A percentile compares a stretch with the other conserved stretches of the same genome.
These are phyloP conservation scores for Falco naumanni DNA, from an alignment of 2,797 vertebrate genomes.

Conservation along the genomic window DNA sequence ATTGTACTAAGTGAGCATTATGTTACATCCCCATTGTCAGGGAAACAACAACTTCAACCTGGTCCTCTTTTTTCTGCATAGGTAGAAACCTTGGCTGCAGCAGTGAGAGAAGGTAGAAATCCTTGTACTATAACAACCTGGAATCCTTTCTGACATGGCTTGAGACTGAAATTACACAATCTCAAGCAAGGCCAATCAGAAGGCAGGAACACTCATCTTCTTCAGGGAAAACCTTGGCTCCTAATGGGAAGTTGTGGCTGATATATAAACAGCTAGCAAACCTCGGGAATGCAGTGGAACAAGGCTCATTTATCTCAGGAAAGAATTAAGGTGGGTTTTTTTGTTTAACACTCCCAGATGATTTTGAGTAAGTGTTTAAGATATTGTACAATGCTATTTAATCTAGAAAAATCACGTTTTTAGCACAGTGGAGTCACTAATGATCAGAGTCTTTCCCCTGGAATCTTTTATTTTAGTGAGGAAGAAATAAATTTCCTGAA, in stretches of 20 bases:
- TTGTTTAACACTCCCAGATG: neutral
- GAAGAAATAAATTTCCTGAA: neutral
- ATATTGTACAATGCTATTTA: neutral
- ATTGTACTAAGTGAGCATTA: neutral
- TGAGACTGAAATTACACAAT: neutral
- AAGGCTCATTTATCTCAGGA: neutral
- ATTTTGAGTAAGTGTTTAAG: neutral
- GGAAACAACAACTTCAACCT: neutral
- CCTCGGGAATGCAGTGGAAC: neutral
- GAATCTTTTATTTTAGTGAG: neutral
- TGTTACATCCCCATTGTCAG: neutral
- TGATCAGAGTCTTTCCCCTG: neutral
- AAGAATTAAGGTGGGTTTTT: neutral
- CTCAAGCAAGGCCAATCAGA: neutral
- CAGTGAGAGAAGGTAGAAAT: neutral
- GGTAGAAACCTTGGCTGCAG: neutral
- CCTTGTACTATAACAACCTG: neutral
- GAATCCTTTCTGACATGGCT: neutral
- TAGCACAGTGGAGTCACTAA: neutral
- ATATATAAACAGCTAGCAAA: neutral
- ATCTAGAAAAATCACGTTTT: neutral
- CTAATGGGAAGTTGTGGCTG: neutral
- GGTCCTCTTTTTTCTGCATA: neutral
- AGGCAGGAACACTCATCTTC: neutral
- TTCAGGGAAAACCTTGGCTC: neutral